Conservation (phyloP, 2,113 vertebrate species). For the Colistium nudipinnis region DNA sequence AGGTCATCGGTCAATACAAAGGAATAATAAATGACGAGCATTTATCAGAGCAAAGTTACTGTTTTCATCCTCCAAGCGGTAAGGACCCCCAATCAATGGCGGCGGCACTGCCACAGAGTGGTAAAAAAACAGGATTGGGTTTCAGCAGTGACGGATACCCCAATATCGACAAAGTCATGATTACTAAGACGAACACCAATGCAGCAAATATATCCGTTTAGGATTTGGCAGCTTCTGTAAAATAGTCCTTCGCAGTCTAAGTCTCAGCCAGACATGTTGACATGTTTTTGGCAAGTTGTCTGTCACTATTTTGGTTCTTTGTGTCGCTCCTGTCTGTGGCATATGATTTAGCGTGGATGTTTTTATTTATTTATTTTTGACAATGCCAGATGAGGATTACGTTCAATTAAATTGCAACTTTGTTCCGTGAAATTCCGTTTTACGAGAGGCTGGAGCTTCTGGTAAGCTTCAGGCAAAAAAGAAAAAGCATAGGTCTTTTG, state of each 20-base stretch:
- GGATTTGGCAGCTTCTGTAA: neutral
- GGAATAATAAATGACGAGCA: slow-evolving; percentile 62
- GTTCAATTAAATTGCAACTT: no score
- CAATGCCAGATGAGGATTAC: no score
- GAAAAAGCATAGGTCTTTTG: neutral
- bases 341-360: neutral
- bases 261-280: neutral
- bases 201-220: neutral
- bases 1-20: slow-evolving; percentile 69
- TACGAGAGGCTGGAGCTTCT: no score
- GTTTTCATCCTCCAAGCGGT: slow-evolving; percentile 37
- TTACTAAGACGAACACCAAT: no score
- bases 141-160: no score
- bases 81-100: slow-evolving; percentile 17
- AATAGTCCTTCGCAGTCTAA: neutral
- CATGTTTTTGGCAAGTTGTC: neutral
- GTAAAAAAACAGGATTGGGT: no score
- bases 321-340: neutral
- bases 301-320: neutral
- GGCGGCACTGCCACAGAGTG: slow-evolving; percentile 28
- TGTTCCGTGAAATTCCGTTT: no score
- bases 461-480: neutral
- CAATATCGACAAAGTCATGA: no score
- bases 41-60: slow-evolving; percentile 31
- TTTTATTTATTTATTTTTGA: no score